Evolutionary conservation across 2,888 invertebrate species (phyloP).

Genomic region (Aphrophora alni): DNA sequence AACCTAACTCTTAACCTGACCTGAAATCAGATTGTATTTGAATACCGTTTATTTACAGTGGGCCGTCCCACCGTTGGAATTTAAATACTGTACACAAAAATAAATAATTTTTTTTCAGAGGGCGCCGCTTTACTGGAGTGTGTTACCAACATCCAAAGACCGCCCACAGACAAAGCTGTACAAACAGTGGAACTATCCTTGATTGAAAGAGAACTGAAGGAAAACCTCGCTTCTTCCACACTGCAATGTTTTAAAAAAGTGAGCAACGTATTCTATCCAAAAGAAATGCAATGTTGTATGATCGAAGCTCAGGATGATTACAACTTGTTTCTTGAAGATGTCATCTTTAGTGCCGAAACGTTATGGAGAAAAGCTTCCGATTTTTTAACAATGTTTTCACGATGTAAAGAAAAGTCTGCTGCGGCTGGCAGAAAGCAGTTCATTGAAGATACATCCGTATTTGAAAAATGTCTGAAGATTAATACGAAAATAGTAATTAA

Average conservation of each 20-base stretch:
- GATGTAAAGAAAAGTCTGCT: background rate
- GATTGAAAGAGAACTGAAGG: background rate
- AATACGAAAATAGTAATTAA: background rate
- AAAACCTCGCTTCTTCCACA: background rate
- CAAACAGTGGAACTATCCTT: background rate
- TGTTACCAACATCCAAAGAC: background rate
- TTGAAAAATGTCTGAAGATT: background rate
- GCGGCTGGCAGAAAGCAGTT: background rate
- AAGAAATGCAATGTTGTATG: background rate
- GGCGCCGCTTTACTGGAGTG: background rate
- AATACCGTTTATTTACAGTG: too few relatives aligned
- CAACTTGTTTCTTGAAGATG: background rate
- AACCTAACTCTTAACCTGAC: too few relatives aligned
- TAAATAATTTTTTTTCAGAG: too few relatives aligned
- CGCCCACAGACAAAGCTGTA: background rate
- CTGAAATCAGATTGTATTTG: too few relatives aligned
- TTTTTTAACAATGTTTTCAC: background rate
- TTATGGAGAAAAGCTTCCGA: background rate
- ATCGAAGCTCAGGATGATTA: background rate
- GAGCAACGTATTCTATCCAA: background rate
- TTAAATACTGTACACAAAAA: too few relatives aligned
- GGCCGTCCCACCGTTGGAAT: too few relatives aligned
- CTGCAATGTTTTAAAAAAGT: background rate
- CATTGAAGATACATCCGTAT: background rate
- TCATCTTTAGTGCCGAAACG: background rate